Conservation (phyloP, 2,113 vertebrate genomes). For the Butorides virescens region DNA sequence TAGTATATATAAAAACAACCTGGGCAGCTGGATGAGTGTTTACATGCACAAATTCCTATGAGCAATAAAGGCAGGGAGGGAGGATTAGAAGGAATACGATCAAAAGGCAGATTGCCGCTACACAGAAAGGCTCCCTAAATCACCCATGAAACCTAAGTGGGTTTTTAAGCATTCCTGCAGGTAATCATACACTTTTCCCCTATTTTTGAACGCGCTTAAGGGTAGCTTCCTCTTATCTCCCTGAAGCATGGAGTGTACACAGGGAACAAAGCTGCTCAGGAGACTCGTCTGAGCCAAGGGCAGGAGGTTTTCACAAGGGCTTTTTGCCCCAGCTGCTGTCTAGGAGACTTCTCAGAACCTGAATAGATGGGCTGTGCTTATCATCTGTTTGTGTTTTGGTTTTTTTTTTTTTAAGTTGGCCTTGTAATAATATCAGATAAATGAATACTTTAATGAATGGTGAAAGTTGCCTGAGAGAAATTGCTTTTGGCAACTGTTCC, state of each 20-base stretch:
- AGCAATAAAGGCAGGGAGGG: not conserved
- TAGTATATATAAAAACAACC: not conserved
- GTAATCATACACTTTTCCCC: not conserved
- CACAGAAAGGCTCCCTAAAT: not conserved
- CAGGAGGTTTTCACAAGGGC: not conserved
- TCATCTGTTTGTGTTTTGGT: not conserved
- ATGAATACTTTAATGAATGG: not conserved
- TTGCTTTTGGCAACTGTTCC: constrained; percentile 22
- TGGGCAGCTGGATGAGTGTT: not conserved
- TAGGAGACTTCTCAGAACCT: not conserved
- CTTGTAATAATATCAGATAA: constrained; percentile 23
- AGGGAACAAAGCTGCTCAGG: not conserved
- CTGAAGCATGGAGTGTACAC: not conserved
- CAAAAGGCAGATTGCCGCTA: not conserved
- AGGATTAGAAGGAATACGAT: not conserved
- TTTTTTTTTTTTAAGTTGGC: not conserved
- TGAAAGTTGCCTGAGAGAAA: constrained; percentile 14
- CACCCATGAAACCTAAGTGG: not conserved
- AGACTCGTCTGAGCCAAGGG: not conserved
- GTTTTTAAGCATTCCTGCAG: not conserved
- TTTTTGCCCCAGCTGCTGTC: not conserved
- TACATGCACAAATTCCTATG: not conserved
- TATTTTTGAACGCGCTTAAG: not conserved
- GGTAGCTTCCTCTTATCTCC: not conserved
- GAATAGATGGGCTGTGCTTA: not conserved